Evolutionary conservation across 2,113 vertebrate genomes (phyloP).

Genomic region (Gadus macrocephalus): DNA sequence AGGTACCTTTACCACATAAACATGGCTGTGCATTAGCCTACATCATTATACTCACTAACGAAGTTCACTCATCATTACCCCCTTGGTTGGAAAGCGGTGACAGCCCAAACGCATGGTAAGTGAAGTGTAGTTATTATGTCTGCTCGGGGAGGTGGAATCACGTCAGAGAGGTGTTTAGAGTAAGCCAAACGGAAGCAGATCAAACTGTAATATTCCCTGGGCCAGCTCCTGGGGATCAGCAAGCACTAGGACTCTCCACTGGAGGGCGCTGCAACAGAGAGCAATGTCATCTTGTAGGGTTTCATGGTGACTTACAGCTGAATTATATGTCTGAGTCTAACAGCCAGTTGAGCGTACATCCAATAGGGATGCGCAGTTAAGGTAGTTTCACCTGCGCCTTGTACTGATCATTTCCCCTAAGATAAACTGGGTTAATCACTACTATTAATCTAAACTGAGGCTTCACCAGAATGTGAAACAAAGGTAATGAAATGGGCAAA

Average conservation of each 20-base stretch:
- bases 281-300: conserved; percentile 20
- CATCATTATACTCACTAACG: conserved; percentile 50
- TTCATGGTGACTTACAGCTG: background rate
- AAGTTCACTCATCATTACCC: conserved; percentile 43
- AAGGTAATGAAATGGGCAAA: too few species aligned
- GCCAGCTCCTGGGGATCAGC: conserved; percentile 39
- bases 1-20: conserved; percentile 46
- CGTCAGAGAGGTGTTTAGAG: conserved; percentile 37
- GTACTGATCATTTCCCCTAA: too few species aligned
- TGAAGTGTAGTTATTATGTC: conserved; percentile 42
- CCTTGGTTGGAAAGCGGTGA: conserved; percentile 31
- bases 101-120: conserved; percentile 47
- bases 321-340: background rate
- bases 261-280: conserved; percentile 59
- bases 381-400: too few species aligned
- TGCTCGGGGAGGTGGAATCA: conserved; percentile 51
- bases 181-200: conserved; percentile 31
- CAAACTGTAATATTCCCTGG: conserved; percentile 15
- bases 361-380: too few species aligned
- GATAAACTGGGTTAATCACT: too few species aligned
- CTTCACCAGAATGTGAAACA: too few species aligned
- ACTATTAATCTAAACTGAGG: too few species aligned
- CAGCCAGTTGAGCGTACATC: too few species aligned
- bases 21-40: conserved; percentile 39
- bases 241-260: conserved; percentile 46